Base-by-base conservation (phyloP, 1,140 invertebrate species). In the Akabosia matsudoensis region DNA sequence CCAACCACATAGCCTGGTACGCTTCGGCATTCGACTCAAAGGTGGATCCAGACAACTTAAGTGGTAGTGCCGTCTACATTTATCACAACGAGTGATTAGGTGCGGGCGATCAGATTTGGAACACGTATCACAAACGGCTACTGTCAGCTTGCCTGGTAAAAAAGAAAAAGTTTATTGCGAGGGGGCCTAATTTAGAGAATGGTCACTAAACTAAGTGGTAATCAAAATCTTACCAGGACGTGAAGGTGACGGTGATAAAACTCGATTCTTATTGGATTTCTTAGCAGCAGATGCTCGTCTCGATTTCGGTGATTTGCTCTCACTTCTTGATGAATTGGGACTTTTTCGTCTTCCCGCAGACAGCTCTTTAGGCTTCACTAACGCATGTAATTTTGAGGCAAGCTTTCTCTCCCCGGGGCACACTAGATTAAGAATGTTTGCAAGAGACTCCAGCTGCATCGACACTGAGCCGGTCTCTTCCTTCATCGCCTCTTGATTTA, bases 1-100 rank as follows among this genome's bases (percentile, higher is more conserved):
- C 96, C 96, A 98, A 82, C 95, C 95, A 87, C 89, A 93, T 1
- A 93, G 89, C 86, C 96, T 96, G 28, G 94, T 95, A 87, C 97
- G 97, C 84, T 95, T 96, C 0, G 97, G 97, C 86, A 97, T 92
- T 70, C 95, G 88, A 16, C 92, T 92, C 4, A 99, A 85, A 18
- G 95, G 95, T 26, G 96, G 96, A 83, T 93, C 93, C 61, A 98
- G 87, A 86, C 97, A 99, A 64, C 92, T 91, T 67, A 97, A 86
- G 87, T 99, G 97, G 86, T 97, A 99, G 85, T 94, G 91, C 33
- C 94, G 87, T 81, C 92, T 91, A 84, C 97, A 99, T 0, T 92
- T 95, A 84, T 98, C 97, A 86, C 97, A 99, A 82, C 94, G 93
- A 0, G 95, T 92, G 79, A 98, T 88, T 73, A 96, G 85, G 86